Evolutionary conservation across 2,113 vertebrate genomes (phyloP), one percentile per base, ranked within the genome.

Genomic region (Poeciliopsis turrubarensis): DNA sequence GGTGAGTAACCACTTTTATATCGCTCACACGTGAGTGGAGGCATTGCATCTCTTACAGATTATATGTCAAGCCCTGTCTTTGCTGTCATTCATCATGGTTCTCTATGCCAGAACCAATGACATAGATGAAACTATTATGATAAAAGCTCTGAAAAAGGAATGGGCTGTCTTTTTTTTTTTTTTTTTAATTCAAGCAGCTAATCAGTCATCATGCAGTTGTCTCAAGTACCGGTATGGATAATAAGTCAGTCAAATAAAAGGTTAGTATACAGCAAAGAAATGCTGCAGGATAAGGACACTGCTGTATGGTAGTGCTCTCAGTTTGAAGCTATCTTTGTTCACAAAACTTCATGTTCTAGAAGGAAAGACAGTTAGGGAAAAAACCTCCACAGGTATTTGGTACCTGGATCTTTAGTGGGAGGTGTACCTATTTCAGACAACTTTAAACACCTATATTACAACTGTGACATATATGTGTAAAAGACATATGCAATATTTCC

Each of bases 141-240:
- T 57, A 66, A 27, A 31, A 68, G n/a, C 60, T 73, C 32, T 30
- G 0, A 63, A 25, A 63, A 44, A 1, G 47, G 47, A 47, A 15
- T 25, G 26, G 3, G 30, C 37, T 47, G 19, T 41, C 15, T 31
- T 31, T 31, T 41, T 4, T 31, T 74, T 47, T 41, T 15, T 39
- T 39, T 70, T 74, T 68, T 79, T 83, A 62, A 70, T 60, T 27
- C 14, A 80, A 78, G 77, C 47, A 68, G 44, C 70, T 75, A 72
- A 78, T 73, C 73, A 54, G 65, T 81, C 81, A 77, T 60, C 37
- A 61, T 15, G 39, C 34, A 47, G 17, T 47, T 47, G 44, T 47
- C 17, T 47, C 4, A 5, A 65, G 47, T 54, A 68, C 32, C 37
- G 11, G 70, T 41, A 15, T 63, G 51, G 31, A 67, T 41, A 57